Evolutionary conservation across 2,888 invertebrate genomes (phyloP), one percentile per base, ranked within the genome.

Genomic region (Cotesia congregata): DNA sequence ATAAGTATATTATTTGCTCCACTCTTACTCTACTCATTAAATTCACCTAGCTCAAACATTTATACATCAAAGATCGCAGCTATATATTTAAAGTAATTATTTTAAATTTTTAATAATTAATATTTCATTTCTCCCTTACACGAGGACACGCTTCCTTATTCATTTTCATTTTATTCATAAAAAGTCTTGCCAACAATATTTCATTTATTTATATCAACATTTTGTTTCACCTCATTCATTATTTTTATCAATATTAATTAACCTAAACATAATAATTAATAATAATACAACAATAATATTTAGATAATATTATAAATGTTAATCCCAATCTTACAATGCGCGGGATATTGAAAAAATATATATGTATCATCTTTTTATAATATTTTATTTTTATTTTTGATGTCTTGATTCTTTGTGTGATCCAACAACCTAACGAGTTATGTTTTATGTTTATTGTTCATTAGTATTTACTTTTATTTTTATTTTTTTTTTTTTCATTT

Each of bases 321-420:
- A 59, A 70, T 70, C 9, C 64, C 7, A 50, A 50, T 50, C 50
- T 50, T 50, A 50, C 30, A 20, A 30, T 68, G 17, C 9, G 68
- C 17, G 12, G 38, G 20, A n/a, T 15, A 67, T 68, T 41, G 68
- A 17, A 64, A 64, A 64, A 64, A 64, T 64, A 64, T 64, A 64
- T 50, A 7, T 15, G 12, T 50, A 62, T 62, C n/a, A 62, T 62
- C 17, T 64, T 15, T 64, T 15, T 17, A 20, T 64, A 64, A 17
- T 15, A 64, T 64, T 15, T 64, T 64, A 20, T 20, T 20, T 64
- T 15, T 50, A 50, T 50, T 50, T 50, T 50, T 50, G 17, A 64
- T 64, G 64, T 50, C 4, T 50, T 50, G 17, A 64, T 64, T 15
- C 9, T 17, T 64, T 15, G 17, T 64, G 17, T 64, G 20, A 64